These are phyloP conservation scores for Tangara arthus DNA, from an alignment of 2,797 vertebrate species.

Conservation along the genomic window DNA sequence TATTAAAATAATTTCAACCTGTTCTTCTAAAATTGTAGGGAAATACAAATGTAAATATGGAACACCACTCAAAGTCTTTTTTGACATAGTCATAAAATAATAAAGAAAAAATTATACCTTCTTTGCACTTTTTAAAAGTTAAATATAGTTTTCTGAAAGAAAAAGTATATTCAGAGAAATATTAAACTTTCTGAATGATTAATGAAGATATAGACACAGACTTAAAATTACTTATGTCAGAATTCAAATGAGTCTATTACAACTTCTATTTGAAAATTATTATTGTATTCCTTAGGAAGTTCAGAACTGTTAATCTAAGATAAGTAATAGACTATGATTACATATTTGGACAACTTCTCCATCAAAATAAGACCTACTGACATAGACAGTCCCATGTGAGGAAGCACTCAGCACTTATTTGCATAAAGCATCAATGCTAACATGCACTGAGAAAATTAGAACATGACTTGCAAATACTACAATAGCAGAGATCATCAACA, in stretches of 20 bases:
- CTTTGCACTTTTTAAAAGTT: neutral
- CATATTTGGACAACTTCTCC: neutral
- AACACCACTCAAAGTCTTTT: neutral
- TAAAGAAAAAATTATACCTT: neutral
- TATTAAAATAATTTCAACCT: neutral
- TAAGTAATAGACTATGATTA: neutral
- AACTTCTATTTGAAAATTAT: neutral
- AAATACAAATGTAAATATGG: neutral
- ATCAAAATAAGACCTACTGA: neutral
- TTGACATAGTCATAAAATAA: neutral
- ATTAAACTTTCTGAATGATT: neutral
- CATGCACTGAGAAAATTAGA: neutral
- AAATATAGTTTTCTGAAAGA: neutral
- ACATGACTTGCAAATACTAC: neutral
- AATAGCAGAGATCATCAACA: neutral
- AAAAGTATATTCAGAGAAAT: neutral
- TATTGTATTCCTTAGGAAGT: neutral
- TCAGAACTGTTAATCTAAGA: neutral
- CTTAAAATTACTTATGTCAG: neutral
- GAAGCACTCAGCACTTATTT: neutral
- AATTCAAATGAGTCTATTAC: neutral
- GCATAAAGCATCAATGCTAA: neutral
- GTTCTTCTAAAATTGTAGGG: neutral
- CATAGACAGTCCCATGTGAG: neutral
- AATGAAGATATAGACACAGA: neutral